Evolutionary conservation across 2,113 vertebrate genomes (phyloP).

Genomic region (Grallaria varia): DNA sequence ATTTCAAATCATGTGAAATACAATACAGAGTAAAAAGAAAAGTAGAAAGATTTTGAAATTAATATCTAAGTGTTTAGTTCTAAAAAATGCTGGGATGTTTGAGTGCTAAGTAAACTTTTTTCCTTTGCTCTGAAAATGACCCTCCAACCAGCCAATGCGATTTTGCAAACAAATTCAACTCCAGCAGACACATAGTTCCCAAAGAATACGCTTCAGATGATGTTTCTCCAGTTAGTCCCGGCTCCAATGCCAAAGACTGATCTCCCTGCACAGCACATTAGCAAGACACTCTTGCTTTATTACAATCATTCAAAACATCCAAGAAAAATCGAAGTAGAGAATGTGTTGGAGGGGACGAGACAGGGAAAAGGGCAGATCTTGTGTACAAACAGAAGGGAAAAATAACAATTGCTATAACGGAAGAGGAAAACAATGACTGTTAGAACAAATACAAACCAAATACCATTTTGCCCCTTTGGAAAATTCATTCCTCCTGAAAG

Average conservation of each 20-base stretch:
- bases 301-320: background rate
- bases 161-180: conserved; percentile 19
- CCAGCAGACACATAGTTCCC: background rate
- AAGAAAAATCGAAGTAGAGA: background rate
- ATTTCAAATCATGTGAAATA: conserved; percentile 13
- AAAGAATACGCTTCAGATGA: background rate
- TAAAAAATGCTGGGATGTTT: background rate
- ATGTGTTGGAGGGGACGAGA: background rate
- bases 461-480: background rate
- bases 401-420: background rate
- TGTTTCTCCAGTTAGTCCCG: background rate
- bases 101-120: background rate
- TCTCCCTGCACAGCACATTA: background rate
- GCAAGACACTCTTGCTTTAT: background rate
- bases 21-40: background rate
- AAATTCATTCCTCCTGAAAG: background rate
- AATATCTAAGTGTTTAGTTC: background rate
- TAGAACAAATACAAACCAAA: conserved; percentile 5
- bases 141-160: background rate
- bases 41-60: conserved; percentile 16
- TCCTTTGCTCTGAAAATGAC: conserved; percentile 36
- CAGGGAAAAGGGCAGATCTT: background rate
- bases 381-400: background rate
- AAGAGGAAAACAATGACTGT: background rate
- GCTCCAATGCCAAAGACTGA: background rate